Base-by-base conservation (phyloP, 1,140 invertebrate species). In the Pseudomyrmex sp. region DNA sequence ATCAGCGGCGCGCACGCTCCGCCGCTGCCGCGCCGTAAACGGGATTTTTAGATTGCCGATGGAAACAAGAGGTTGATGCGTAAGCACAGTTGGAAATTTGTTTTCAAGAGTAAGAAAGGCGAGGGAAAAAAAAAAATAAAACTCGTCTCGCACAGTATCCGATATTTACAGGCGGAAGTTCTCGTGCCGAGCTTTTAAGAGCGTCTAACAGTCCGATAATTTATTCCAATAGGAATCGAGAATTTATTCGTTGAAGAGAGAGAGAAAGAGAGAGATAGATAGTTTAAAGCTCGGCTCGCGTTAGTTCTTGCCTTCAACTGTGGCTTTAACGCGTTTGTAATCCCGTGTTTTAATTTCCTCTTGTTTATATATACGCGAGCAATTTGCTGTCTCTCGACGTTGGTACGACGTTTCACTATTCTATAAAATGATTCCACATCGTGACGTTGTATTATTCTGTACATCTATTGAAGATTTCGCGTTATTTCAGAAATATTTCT, bases 11-110 rank as follows among this genome's bases (percentile, higher is more conserved):
- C 35, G 35, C 35, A 35, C 35, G 35, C 35, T 35, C 7, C 35
- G 4, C 7, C 5, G 35, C 35, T 35, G 35, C 35, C 35, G 35
- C 7, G 35, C 5, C 4, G 74, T 26, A 54, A 77, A 83, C 82
- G 63, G 46, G 61, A 82, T 82, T 75, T 82, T 75, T 75, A 74
- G 70, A 82, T 75, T 75, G 70, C 23, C 79, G 59, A 82, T 66
- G 18, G 61, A 73, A 72, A 80, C 76, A 80, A 66, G 12, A 80
- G 66, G 76, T 59, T 80, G 76, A 70, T 70, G 76, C 76, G 54
- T 72, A 80, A 80, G 66, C 66, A 79, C 66, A 80, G 66, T 80
- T 72, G 76, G 46, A 72, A 80, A 72, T 72, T 72, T 80, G 54
- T 61, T 83, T 54, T 68, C 54, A 26, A 26, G 48, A 52, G 56